Conservation (phyloP, 1,140 invertebrate genomes). For the Subanguina moxae region DNA sequence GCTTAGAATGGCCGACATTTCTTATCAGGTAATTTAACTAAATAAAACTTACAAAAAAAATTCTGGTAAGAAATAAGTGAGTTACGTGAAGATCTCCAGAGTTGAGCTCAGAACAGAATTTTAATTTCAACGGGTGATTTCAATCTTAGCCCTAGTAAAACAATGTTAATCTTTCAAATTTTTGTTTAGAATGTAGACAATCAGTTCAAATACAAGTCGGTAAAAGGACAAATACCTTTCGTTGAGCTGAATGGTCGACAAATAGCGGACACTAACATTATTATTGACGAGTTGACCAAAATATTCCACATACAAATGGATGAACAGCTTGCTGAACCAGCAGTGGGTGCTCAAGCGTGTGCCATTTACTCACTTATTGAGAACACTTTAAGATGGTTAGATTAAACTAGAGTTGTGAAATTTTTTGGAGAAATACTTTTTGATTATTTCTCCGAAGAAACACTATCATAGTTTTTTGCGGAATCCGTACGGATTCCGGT, state of each 20-base stretch:
- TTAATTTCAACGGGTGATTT: too few relatives aligned
- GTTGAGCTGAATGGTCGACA: slow-evolving; percentile 87
- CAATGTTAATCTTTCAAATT: too few relatives aligned
- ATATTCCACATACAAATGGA: slow-evolving; percentile 80
- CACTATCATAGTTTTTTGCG: too few relatives aligned
- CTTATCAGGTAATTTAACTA: slow-evolving; percentile 11
- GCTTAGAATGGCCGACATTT: slow-evolving; percentile 68
- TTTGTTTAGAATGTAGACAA: slow-evolving; percentile 44
- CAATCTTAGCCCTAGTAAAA: too few relatives aligned
- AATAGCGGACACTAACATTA: slow-evolving; percentile 81
- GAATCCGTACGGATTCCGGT: too few relatives aligned
- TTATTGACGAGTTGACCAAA: slow-evolving; percentile 73
- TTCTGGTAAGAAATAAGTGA: too few relatives aligned
- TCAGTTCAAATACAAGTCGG: slow-evolving; percentile 40
- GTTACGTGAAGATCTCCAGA: too few relatives aligned
- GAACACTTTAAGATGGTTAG: slow-evolving; percentile 67
- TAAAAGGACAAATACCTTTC: slow-evolving; percentile 76
- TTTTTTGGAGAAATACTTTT: too few relatives aligned
- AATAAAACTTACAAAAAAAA: too few relatives aligned
- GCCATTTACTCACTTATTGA: slow-evolving; percentile 89
- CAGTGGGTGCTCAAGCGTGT: slow-evolving; percentile 77
- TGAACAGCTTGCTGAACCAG: slow-evolving; percentile 66
- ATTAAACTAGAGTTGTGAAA: too few relatives aligned
- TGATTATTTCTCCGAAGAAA: too few relatives aligned
- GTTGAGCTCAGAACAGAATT: too few relatives aligned